These are phyloP conservation scores for Hipposideros armiger DNA, from an alignment of 2,113 vertebrate genomes.

Conservation along the genomic window DNA sequence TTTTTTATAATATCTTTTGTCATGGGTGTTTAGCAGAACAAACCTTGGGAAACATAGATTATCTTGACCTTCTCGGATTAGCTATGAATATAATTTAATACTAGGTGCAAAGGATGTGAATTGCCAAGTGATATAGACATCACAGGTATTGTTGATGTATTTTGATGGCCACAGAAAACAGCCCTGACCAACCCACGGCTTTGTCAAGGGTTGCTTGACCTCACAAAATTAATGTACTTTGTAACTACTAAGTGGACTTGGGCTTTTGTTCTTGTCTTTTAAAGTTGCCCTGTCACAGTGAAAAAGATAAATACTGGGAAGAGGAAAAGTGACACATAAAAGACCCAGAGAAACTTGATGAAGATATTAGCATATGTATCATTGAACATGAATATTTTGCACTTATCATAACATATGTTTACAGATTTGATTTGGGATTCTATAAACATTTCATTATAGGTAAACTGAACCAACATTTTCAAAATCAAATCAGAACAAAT, in stretches of 20 bases:
- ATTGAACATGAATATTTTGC: not conserved
- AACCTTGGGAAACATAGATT: not conserved
- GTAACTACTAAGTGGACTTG: not conserved
- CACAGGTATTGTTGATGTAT: not conserved
- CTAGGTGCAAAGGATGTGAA: not conserved
- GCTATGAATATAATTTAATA: not conserved
- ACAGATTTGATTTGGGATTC: not conserved
- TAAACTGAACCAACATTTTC: not conserved
- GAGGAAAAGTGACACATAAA: not conserved
- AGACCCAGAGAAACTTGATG: conserved; percentile 8
- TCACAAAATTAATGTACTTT: not conserved
- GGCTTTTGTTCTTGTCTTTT: not conserved
- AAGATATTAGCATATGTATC: not conserved
- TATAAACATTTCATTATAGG: conserved; percentile 25
- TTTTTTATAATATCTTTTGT: not conserved
- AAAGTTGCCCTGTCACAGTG: not conserved
- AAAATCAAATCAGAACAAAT: conserved; percentile 52
- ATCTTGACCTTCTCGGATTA: not conserved
- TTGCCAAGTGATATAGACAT: not conserved
- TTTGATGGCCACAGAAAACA: not conserved
- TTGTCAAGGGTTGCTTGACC: not conserved
- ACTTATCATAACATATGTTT: conserved; percentile 38
- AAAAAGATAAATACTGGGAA: not conserved
- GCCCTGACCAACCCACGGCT: not conserved
- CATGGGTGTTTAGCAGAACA: not conserved